These are phyloP conservation scores for Leuciscus idus DNA, from an alignment of 2,113 vertebrate species.

Conservation along the genomic window DNA sequence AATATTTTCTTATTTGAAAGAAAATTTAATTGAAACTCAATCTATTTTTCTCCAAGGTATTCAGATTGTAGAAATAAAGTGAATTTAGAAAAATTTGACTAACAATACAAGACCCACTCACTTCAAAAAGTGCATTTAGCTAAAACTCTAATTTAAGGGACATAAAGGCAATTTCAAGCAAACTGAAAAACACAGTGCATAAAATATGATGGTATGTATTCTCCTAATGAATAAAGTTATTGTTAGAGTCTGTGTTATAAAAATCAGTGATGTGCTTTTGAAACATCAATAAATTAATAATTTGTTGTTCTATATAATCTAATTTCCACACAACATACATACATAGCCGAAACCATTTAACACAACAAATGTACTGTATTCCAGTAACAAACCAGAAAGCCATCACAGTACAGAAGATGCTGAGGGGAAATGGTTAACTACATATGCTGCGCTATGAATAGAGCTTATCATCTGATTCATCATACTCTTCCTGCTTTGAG, in stretches of 20 bases:
- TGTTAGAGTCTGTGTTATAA: background rate
- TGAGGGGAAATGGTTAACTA: constrained; percentile 12
- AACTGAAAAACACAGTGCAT: no score
- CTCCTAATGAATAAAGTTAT: no score
- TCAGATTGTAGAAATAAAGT: no score
- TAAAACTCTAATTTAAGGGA: no score
- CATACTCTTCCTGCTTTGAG: constrained; percentile 47
- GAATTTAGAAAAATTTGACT: no score
- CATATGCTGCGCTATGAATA: constrained; percentile 13
- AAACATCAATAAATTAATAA: background rate
- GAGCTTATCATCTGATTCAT: constrained; percentile 36
- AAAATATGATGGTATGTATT: no score
- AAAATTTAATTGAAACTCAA: no score
- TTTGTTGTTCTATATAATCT: background rate
- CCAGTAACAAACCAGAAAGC: constrained; percentile 6
- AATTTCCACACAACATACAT: background rate
- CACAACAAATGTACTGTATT: background rate
- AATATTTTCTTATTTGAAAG: no score
- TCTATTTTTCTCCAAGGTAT: no score
- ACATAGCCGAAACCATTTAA: background rate
- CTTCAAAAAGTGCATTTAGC: no score
- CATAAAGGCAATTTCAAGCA: no score
- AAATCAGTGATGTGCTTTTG: background rate
- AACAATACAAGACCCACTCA: no score
- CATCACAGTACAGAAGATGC: background rate